Base-by-base conservation (phyloP, 2,113 vertebrate genomes). In the Centrocercus urophasianus region DNA sequence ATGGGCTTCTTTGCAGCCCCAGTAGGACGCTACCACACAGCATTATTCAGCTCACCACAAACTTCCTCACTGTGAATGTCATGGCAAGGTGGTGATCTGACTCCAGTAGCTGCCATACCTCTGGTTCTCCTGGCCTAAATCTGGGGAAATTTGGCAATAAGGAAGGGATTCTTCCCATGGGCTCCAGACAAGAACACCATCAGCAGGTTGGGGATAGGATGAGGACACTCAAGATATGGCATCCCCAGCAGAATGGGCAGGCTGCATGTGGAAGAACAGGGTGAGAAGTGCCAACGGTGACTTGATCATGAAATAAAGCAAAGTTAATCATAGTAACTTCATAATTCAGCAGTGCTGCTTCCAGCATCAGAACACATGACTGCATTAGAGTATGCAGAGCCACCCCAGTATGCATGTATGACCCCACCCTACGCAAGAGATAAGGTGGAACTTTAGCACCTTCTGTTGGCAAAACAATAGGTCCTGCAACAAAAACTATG, bases 141-240 rank as follows among this genome's bases (percentile, higher is more conserved):
- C 25, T 57, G 71, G 34, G 21, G 43, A 67, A n/a, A 42, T 20
- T 16, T 22, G 47, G 66, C 43, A 11, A 4, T 7, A 2, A 13
- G 66, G 24, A 32, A 47, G 43, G 7, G 43, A 34, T 32, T 69
- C 14, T 17, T 22, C 32, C 43, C 21, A 21, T 2, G 6, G 21
- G 19, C 32, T 72, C 10, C 2, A 16, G 54, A 18, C 12, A 30
- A 78, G n/a, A n/a, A 81, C n/a, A 16, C 32, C 43, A 54, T 0
- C 43, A 48, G 32, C 0, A 57, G 18, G 30, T n/a, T 1, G 1
- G 4, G 25, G 14, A 54, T 17, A 30, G 28, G 28, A 10, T 14
- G 27, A 78, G n/a, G 36, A 81, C 25, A 83, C 19, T 45, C 42
- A 14, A 45, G 65, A 13, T 47, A n/a, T 30, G 6, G 13, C 30